These are phyloP conservation scores for Elachura formosa DNA, from an alignment of 2,113 vertebrate genomes.

Conservation along the genomic window DNA sequence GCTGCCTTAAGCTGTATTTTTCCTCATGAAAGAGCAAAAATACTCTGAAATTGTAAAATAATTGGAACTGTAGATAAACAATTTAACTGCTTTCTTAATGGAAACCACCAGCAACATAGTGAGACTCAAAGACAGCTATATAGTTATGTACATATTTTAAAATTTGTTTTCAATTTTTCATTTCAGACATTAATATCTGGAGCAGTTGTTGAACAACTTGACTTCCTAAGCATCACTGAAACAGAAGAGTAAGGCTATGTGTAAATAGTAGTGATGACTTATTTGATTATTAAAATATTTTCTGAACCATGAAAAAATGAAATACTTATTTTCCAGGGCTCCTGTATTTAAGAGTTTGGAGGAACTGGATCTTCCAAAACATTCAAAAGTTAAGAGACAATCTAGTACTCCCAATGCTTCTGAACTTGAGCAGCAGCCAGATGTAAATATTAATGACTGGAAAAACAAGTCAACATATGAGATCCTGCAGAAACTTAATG, in stretches of 20 bases:
- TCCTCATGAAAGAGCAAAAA: neutral
- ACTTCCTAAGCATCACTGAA: conserved; percentile 92
- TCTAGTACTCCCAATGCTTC: conserved; percentile 84
- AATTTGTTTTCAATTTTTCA: neutral
- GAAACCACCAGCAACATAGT: neutral
- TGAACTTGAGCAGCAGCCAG: conserved; percentile 85
- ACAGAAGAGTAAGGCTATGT: conserved; percentile 82
- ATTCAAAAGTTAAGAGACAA: conserved; percentile 96
- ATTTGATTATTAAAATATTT: neutral
- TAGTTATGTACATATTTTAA: neutral
- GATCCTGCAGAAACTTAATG: conserved; percentile 88
- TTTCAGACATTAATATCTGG: conserved; percentile 94
- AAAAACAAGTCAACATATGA: conserved; percentile 78
- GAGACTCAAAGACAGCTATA: neutral
- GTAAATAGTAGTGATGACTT: neutral
- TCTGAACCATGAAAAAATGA: neutral
- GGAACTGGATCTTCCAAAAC: conserved; percentile 91
- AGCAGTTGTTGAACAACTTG: conserved; percentile 93
- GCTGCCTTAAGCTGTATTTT: neutral
- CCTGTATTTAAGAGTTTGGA: conserved; percentile 95
- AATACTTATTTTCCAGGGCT: conserved; percentile 68
- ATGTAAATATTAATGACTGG: conserved; percentile 85
- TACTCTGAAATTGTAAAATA: neutral
- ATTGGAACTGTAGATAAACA: neutral
- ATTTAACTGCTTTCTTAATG: neutral